Conservation (phyloP, 2,888 invertebrate genomes). For the Ormia ochracea region DNA sequence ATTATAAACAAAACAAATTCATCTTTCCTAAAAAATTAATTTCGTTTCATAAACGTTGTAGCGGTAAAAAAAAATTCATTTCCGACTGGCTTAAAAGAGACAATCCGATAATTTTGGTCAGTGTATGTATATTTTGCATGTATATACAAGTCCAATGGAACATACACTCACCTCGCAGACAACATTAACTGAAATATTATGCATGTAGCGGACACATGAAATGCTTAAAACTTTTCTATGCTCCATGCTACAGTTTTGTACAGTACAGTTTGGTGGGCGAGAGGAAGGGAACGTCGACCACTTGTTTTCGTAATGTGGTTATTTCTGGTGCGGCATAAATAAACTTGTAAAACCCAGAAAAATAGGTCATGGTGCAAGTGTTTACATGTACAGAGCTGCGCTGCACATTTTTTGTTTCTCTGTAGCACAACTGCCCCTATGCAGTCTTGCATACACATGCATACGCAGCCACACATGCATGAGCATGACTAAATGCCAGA, state of each 20-base stretch:
- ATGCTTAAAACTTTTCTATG: slow-evolving; percentile 32
- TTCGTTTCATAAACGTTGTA: too few species aligned
- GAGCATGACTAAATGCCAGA: too few species aligned
- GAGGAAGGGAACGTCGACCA: slow-evolving; percentile 4
- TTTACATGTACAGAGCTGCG: too few species aligned
- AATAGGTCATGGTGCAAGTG: slow-evolving; percentile 60
- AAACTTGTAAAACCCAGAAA: slow-evolving; percentile 48
- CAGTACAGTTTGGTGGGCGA: not conserved
- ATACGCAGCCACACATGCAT: not conserved
- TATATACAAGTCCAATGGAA: not conserved
- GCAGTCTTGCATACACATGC: not conserved
- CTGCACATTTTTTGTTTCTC: slow-evolving; percentile 5
- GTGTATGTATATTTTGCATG: too few species aligned
- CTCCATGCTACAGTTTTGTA: slow-evolving; percentile 37
- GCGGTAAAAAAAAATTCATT: too few species aligned
- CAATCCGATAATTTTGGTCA: too few species aligned
- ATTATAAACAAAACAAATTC: too few species aligned
- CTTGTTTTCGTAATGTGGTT: slow-evolving; percentile 26
- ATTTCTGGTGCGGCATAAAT: slow-evolving; percentile 40
- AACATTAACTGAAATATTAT: not conserved
- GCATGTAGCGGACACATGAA: slow-evolving; percentile 25
- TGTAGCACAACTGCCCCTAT: not conserved
- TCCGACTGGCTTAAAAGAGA: too few species aligned
- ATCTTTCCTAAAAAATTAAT: too few species aligned
- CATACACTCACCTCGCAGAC: not conserved